Conservation (phyloP, 1,140 invertebrate genomes). For the Drosophila nikananu region DNA sequence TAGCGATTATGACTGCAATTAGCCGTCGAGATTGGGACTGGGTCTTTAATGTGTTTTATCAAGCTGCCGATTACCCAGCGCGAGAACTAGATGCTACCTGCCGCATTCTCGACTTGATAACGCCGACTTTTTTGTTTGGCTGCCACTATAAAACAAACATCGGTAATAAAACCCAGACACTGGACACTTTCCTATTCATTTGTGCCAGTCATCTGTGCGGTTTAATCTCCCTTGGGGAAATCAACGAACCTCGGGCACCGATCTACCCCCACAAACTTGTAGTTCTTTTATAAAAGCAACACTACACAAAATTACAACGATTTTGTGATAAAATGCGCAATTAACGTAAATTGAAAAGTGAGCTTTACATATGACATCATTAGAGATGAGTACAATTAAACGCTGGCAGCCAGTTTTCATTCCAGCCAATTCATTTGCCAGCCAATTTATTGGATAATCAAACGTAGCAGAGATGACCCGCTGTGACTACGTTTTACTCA, state of each 20-base stretch:
- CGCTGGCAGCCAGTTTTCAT: not conserved
- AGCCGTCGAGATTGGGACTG: slow-evolving; percentile 30
- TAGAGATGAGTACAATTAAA: slow-evolving; percentile 6
- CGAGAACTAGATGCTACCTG: slow-evolving; percentile 50
- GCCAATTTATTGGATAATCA: not conserved
- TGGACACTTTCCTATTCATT: slow-evolving; percentile 3
- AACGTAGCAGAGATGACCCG: not conserved
- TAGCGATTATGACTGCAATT: slow-evolving; percentile 58
- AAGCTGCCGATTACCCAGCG: slow-evolving; percentile 44
- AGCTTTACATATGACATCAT: slow-evolving; percentile 15
- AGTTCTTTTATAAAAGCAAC: slow-evolving; percentile 2
- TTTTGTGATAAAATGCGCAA: slow-evolving; percentile 10
- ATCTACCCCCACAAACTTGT: not conserved
- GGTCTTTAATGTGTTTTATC: slow-evolving; percentile 50
- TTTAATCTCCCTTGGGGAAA: slow-evolving; percentile 9
- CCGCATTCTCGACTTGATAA: slow-evolving; percentile 10
- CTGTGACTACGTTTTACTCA: not conserved
- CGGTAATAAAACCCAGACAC: slow-evolving; percentile 19
- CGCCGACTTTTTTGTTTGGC: slow-evolving; percentile 1
- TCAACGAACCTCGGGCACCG: not conserved
- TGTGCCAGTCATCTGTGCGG: slow-evolving; percentile 19
- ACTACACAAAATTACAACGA: slow-evolving; percentile 10
- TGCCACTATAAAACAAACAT: slow-evolving; percentile 33
- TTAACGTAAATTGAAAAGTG: slow-evolving; percentile 12
- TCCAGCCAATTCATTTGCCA: not conserved